Evolutionary conservation across 1,140 invertebrate species (phyloP).

Genomic region (Triops longicaudatus): DNA sequence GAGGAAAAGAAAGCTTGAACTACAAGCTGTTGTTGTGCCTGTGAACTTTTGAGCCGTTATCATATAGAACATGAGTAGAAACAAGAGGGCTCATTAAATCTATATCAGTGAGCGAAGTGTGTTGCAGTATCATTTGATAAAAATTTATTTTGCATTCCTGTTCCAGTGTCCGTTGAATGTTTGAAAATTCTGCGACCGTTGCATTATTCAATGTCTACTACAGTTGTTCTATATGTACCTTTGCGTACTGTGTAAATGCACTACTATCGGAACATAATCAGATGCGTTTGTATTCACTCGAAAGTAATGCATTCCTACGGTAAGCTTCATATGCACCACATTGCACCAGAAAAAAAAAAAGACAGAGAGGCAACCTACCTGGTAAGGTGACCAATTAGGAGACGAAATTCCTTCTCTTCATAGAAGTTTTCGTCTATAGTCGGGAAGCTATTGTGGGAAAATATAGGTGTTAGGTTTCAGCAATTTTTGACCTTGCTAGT

Average conservation of each 20-base stretch:
- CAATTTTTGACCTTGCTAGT: too few relatives aligned
- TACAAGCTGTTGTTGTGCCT: not conserved
- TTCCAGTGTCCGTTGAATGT: not conserved
- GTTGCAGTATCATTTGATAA: not conserved
- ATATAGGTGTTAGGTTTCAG: too few relatives aligned
- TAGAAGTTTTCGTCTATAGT: too few relatives aligned
- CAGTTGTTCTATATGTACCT: constrained; percentile 11
- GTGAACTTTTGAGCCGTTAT: constrained; percentile 5
- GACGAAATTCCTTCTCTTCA: too few relatives aligned
- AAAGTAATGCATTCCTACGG: too few relatives aligned
- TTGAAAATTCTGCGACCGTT: not conserved
- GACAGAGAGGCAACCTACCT: too few relatives aligned
- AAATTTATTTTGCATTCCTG: not conserved
- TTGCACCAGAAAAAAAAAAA: too few relatives aligned
- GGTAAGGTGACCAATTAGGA: too few relatives aligned
- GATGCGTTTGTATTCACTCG: not conserved
- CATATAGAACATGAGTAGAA: constrained; percentile 6
- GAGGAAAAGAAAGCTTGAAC: not conserved
- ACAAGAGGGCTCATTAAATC: not conserved
- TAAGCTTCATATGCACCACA: too few relatives aligned
- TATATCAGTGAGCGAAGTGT: not conserved
- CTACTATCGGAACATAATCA: not conserved
- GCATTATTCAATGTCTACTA: not conserved
- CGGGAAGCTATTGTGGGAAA: too few relatives aligned
- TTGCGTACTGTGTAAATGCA: constrained; percentile 3